Conservation (phyloP, 2,797 vertebrate genomes). For the Rachycentron canadum region DNA sequence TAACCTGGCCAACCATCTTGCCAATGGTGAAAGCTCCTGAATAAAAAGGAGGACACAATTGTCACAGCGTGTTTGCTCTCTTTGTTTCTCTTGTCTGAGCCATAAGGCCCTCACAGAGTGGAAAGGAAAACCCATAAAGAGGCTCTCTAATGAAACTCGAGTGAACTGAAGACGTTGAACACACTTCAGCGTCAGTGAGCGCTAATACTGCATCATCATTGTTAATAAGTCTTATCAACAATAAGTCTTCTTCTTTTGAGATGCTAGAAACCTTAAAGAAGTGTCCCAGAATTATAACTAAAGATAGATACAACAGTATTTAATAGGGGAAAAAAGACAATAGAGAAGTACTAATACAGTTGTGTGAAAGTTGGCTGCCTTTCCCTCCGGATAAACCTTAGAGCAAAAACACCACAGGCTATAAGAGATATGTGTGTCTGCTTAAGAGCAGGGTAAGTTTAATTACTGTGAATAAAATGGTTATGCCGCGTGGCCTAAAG, state of each 20-base stretch:
- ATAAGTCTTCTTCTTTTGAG: neutral
- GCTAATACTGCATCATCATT: slow-evolving; percentile 10
- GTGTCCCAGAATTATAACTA: slow-evolving; percentile 5
- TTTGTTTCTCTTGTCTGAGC: slow-evolving; percentile 73
- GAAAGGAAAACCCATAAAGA: slow-evolving; percentile 54
- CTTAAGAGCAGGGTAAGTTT: slow-evolving; percentile 76
- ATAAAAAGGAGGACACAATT: slow-evolving; percentile 83
- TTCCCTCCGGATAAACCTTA: slow-evolving; percentile 73
- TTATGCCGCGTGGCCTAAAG: slow-evolving; percentile 71
- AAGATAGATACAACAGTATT: slow-evolving; percentile 21
- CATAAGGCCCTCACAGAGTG: slow-evolving; percentile 65
- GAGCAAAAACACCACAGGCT: slow-evolving; percentile 75
- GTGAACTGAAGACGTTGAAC: neutral
- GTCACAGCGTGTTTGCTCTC: slow-evolving; percentile 85
- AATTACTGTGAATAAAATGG: slow-evolving; percentile 80
- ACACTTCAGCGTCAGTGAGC: neutral
- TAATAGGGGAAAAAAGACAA: slow-evolving; percentile 40
- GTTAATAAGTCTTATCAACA: too few relatives aligned
- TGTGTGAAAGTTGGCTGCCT: slow-evolving; percentile 65
- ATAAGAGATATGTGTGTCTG: slow-evolving; percentile 70
- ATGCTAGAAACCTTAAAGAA: slow-evolving; percentile 20
- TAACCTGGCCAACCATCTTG: slow-evolving; percentile 81
- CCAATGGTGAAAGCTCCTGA: slow-evolving; percentile 76
- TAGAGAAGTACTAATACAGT: slow-evolving; percentile 26
- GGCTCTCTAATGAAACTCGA: slow-evolving; percentile 49